These are phyloP conservation scores for Pycnomerus fuliginosus DNA, from an alignment of 2,888 invertebrate species.

Conservation along the genomic window DNA sequence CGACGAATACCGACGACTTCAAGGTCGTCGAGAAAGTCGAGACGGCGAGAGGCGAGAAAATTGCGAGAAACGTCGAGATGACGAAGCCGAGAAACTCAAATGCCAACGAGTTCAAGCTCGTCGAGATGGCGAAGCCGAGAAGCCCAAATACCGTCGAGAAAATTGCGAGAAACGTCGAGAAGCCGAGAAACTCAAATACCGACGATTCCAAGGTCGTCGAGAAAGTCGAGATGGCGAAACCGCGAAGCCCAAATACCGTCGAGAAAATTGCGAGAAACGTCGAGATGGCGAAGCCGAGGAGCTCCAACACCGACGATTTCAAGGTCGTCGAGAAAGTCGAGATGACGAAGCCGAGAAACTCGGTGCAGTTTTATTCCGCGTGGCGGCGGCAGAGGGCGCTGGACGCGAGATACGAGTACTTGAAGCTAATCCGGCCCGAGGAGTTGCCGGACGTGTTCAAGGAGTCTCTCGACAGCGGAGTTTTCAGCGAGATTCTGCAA, in stretches of 20 bases:
- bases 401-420: slow-evolving; percentile 60
- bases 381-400: slow-evolving; percentile 61
- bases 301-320: slow-evolving; percentile 12
- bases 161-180: no score
- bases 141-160: slow-evolving; percentile 14
- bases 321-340: slow-evolving; percentile 6
- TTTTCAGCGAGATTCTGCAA: slow-evolving; percentile 62
- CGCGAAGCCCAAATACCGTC: slow-evolving; percentile 21
- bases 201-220: slow-evolving; percentile 40
- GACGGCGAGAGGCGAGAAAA: slow-evolving; percentile 2
- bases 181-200: slow-evolving; percentile 29
- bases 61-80: slow-evolving; percentile 5
- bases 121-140: slow-evolving; percentile 1
- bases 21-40: slow-evolving; percentile 34
- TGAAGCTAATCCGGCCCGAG: slow-evolving; percentile 59
- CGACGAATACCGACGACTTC: slow-evolving; percentile 37
- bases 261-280: slow-evolving; percentile 8
- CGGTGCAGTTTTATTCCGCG: slow-evolving; percentile 64
- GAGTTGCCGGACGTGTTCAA: slow-evolving; percentile 64
- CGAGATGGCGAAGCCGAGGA: slow-evolving; percentile 9
- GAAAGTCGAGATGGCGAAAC: slow-evolving; percentile 14
- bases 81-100: slow-evolving; percentile 14
- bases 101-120: slow-evolving; percentile 13
- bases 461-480: slow-evolving; percentile 65
- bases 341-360: slow-evolving; percentile 56